These are phyloP conservation scores for Sebastolobus altivelis DNA, from an alignment of 2,797 vertebrate species.

Conservation along the genomic window DNA sequence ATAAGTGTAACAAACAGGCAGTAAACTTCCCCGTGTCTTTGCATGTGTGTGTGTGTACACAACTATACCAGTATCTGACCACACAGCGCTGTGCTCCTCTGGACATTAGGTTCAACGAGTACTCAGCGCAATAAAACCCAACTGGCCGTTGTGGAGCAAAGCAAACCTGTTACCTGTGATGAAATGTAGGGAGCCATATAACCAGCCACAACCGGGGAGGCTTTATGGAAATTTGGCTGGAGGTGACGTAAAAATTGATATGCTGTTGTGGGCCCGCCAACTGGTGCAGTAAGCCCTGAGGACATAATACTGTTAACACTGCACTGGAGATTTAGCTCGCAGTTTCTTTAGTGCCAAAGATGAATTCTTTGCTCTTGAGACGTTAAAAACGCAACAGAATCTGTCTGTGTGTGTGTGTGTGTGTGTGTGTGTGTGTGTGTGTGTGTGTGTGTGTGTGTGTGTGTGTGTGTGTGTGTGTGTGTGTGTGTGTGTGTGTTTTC, in stretches of 20 bases:
- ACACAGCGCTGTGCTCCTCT: slow-evolving; percentile 21
- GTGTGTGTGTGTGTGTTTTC: slow-evolving; percentile 31
- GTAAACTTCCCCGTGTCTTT: not conserved
- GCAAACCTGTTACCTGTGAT: slow-evolving; percentile 52
- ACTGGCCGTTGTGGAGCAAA: slow-evolving; percentile 51
- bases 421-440: slow-evolving; percentile 22
- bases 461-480: slow-evolving; percentile 34
- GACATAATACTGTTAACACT: slow-evolving; percentile 12
- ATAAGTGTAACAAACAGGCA: slow-evolving; percentile 11
- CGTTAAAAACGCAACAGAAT: slow-evolving; percentile 9
- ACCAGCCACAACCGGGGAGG: slow-evolving; percentile 26
- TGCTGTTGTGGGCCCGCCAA: slow-evolving; percentile 34
- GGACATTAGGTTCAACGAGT: slow-evolving; percentile 57
- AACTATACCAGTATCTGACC: slow-evolving; percentile 33
- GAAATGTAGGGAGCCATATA: slow-evolving; percentile 51
- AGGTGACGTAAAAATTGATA: slow-evolving; percentile 36
- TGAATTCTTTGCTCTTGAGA: slow-evolving; percentile 34
- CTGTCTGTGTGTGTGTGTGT: not conserved
- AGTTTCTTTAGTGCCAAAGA: slow-evolving; percentile 28
- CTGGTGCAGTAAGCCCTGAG: slow-evolving; percentile 8
- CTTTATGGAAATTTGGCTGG: slow-evolving; percentile 55
- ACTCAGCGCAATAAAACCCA: slow-evolving; percentile 48
- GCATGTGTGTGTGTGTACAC: slow-evolving; percentile 3
- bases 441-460: slow-evolving; percentile 15
- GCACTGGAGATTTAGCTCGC: not conserved